A percentile compares a stretch with the other conserved stretches of the same genome.
Conservation (phyloP, 1,140 invertebrate species). For the Drosophila kepulauana region DNA sequence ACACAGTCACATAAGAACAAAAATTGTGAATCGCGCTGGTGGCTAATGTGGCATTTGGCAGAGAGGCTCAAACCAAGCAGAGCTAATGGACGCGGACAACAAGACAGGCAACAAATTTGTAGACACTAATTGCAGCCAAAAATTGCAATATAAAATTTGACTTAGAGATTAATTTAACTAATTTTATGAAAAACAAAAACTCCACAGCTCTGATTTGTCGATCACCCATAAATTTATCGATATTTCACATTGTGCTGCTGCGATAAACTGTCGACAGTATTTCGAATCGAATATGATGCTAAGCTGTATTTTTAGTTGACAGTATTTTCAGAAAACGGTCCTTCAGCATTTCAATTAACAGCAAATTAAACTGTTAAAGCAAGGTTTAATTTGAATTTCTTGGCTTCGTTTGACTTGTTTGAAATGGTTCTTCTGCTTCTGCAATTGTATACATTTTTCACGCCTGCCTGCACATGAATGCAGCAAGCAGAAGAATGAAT, state of each 20-base stretch:
- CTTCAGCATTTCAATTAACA: neutral
- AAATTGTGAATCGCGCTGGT: slow-evolving; percentile 29
- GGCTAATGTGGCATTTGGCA: slow-evolving; percentile 73
- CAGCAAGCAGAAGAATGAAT: slow-evolving; percentile 20
- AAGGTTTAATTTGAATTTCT: neutral
- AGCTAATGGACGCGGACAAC: slow-evolving; percentile 52
- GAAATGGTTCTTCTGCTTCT: neutral
- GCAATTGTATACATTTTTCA: slow-evolving; percentile 20
- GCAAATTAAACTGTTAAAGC: neutral
- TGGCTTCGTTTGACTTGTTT: too few relatives aligned
- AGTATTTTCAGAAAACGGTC: too few relatives aligned
- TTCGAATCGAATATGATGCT: neutral
- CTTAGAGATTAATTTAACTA: neutral
- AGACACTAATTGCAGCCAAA: slow-evolving; percentile 15
- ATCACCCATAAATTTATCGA: neutral
- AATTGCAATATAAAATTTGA: neutral
- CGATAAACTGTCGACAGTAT: neutral
- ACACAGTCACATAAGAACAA: neutral
- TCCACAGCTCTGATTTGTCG: neutral
- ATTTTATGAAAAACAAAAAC: neutral
- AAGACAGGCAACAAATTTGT: neutral
- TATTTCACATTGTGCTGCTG: neutral
- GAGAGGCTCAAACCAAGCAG: slow-evolving; percentile 29
- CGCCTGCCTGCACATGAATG: slow-evolving; percentile 11
- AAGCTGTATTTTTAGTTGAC: too few relatives aligned